phyloP scores from a whole-genome alignment of 2,888 invertebrate species.

The Criorhina ranunculi region DNA sequence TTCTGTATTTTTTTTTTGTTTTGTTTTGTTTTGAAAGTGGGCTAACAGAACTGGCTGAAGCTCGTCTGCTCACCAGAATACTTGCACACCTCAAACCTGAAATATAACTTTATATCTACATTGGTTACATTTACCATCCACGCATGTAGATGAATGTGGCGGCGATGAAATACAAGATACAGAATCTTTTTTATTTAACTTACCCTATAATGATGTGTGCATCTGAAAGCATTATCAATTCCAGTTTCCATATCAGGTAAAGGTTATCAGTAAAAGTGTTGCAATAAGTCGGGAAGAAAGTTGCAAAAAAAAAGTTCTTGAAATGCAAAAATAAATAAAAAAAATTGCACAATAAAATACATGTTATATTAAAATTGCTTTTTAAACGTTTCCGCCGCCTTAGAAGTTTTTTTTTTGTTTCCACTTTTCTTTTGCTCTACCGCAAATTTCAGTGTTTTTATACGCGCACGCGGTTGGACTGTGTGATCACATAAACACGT shows the following conservation, averaged over 20 bases:
- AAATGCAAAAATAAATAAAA: conserved; percentile 24
- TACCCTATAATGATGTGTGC: conserved; percentile 41
- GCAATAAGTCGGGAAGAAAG: conserved; percentile 20
- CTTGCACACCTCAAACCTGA: conserved; percentile 62
- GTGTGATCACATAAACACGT: conserved; percentile 65
- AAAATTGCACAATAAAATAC: conserved; percentile 19
- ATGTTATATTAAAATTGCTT: conserved; percentile 53
- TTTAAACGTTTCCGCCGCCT: conserved; percentile 65
- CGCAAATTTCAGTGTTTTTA: conserved; percentile 32
- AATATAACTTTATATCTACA: conserved; percentile 40
- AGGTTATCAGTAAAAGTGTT: conserved; percentile 44
- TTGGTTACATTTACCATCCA: conserved; percentile 48
- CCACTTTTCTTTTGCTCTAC: conserved; percentile 22
- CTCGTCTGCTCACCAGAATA: conserved; percentile 22
- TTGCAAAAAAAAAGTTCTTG: neutral
- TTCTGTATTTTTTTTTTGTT: too few species aligned
- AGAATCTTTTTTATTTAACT: conserved; percentile 19
- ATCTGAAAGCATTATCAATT: conserved; percentile 50
- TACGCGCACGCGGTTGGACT: conserved; percentile 30
- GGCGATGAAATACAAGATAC: conserved; percentile 59
- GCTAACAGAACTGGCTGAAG: conserved; percentile 50
- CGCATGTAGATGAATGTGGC: conserved; percentile 60
- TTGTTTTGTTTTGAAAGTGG: conserved; percentile 21
- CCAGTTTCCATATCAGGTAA: conserved; percentile 43
- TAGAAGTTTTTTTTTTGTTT: conserved; percentile 34